Conservation (phyloP, 2,113 vertebrate species). For the Gymnarchus niloticus region DNA sequence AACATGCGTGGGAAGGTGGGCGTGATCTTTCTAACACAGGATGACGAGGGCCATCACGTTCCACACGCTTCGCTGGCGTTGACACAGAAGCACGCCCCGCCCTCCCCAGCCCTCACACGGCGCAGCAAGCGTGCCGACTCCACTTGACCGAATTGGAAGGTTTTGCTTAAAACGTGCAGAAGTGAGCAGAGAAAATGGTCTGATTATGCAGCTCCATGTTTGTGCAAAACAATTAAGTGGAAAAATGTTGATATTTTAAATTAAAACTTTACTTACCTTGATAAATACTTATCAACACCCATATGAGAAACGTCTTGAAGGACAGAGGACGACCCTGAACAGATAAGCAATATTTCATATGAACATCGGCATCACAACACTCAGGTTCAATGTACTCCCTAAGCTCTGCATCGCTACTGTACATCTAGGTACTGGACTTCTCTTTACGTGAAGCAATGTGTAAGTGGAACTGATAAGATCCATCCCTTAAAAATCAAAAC, state of each 20-base stretch:
- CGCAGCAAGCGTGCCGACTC: no score
- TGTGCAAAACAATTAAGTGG: no score
- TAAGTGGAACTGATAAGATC: not conserved
- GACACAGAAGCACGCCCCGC: no score
- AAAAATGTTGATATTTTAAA: not conserved
- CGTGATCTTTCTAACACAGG: no score
- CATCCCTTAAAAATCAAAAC: no score
- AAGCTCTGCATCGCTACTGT: not conserved
- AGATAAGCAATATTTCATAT: not conserved
- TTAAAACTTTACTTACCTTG: slow-evolving; percentile 73
- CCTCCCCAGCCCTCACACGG: not conserved
- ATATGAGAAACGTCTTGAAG: slow-evolving; percentile 94
- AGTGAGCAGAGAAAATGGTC: not conserved
- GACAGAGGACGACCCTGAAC: slow-evolving; percentile 83
- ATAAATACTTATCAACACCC: slow-evolving; percentile 97
- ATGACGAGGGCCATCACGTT: not conserved
- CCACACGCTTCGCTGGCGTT: no score
- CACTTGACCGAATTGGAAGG: no score
- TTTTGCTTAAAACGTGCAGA: not conserved
- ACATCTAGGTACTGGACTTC: not conserved
- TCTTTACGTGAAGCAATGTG: not conserved
- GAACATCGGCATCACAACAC: not conserved
- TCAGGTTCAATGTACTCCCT: not conserved
- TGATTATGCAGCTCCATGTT: no score
- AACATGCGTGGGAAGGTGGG: no score